Base-by-base conservation (phyloP, 2,888 invertebrate genomes). In the Scotopteryx bipunctaria region DNA sequence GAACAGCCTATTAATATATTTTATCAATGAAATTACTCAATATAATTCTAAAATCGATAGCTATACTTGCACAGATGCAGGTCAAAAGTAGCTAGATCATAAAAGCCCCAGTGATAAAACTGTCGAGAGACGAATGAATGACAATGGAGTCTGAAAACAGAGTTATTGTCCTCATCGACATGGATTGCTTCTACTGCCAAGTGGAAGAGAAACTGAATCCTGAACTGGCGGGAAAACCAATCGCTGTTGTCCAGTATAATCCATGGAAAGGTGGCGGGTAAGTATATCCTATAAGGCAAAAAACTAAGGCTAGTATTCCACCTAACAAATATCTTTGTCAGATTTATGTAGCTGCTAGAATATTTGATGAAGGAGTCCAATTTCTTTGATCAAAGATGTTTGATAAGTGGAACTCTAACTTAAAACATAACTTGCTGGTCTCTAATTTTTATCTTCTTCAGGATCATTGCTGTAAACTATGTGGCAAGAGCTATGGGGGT, bases 161-260 rank as follows among this genome's bases (percentile, higher is more conserved):
- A 62, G 92, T 98, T 13, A 91, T 99, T 13, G 94, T 96, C 31
- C 91, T 99, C 40, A 95, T 99, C 40, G 99, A 99, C 79, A 99
- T 99, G 99, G 99, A 99, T 81, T 99, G 99, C 86, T 99, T 99
- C 86, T 99, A 98, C 83, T 99, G 99, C 69, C 99, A 99, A 93
- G 99, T 99, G 1, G 99, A 99, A 86, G 96, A 97, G 73, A 94
- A 97, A 77, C 85, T 96, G n/a, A 92, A 96, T 73, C 97, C 98
- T 0, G 89, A 92, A 52, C 89, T 96, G 59, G 91, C 92, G 78
- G 98, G 97, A 38, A 95, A 96, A 85, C 99, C 99, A 0, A 93
- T 98, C 55, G 99, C 97, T 44, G 99, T 99, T 2, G 98, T 98
- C 0, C 99, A 99, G 78, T 98, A 99, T 74, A 98, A 97, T 78